Evolutionary conservation across 1,140 invertebrate species (phyloP), one percentile per base, ranked within the genome.

Genomic region (Drosophila asahinai): DNA sequence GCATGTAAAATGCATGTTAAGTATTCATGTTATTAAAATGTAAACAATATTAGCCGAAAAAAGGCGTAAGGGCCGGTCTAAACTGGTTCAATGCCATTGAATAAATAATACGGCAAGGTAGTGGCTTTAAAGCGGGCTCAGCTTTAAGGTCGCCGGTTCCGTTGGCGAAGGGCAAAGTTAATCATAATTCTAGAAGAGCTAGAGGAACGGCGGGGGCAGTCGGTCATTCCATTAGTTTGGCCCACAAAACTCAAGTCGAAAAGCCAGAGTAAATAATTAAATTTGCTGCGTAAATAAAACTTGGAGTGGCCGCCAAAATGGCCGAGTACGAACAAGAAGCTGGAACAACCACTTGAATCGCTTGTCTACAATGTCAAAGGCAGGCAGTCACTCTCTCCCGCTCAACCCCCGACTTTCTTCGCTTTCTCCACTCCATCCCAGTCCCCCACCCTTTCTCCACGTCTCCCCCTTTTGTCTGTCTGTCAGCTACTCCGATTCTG

Each of bases 231-330:
- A 76, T 77, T 81, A 65, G 64, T 66, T 59, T 71, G 49, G 49
- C 49, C 64, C 33, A 22, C 64, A 68, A 48, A 68, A n/a, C 52
- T 48, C 52, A 71, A 79, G 51, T 30, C 42, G 45, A 65, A 77
- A 71, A 55, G 36, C 59, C 64, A 77, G 76, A 68, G 77, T 87
- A 87, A 89, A 89, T 87, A 84, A 89, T 89, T 89, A 89, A 87
- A 87, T 89, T 89, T 84, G 65, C 77, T 84, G 86, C 73, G 74
- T 84, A 89, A 89, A 89, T 87, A 89, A 89, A 87, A 84, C 68
- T 89, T 87, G 45, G 77, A 75, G 71, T 66, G 76, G 67, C 76
- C 76, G 68, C 59, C 47, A 49, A 77, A 84, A 81, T 78, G 80
- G 71, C 76, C 61, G 75, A 52, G 60, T 61, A 43, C 15, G n/a